These are phyloP conservation scores for Erpobdella octoculata DNA, from an alignment of 2,888 invertebrate genomes.

Conservation along the genomic window DNA sequence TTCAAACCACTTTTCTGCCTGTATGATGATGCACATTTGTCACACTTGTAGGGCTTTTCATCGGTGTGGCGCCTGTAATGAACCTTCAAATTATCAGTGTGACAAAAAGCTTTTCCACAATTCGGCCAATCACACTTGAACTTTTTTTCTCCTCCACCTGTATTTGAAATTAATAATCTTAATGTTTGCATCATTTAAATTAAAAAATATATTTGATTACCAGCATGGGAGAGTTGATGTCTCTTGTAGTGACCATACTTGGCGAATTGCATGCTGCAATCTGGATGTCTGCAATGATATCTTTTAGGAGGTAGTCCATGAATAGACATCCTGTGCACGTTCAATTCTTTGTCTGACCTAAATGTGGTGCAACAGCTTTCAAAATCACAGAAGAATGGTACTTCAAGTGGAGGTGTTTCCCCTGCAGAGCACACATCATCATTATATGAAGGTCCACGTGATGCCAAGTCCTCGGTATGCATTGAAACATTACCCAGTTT, in stretches of 20 bases:
- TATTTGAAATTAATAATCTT: not conserved
- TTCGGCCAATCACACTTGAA: constrained; percentile 46
- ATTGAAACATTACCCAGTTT: not conserved
- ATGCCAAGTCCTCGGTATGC: constrained; percentile 1
- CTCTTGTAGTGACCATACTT: constrained; percentile 48
- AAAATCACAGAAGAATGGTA: constrained; percentile 29
- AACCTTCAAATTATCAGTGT: constrained; percentile 47
- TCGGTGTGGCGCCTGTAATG: constrained; percentile 41
- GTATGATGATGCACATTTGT: constrained; percentile 48
- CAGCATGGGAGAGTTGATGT: constrained; percentile 49
- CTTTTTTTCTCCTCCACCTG: constrained; percentile 45
- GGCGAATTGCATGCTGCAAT: constrained; percentile 48
- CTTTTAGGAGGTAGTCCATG: constrained; percentile 29
- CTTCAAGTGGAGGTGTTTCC: constrained; percentile 14
- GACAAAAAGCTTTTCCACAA: constrained; percentile 49
- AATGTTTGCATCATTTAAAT: not conserved
- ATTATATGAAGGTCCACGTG: not conserved
- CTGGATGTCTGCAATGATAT: constrained; percentile 42
- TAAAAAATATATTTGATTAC: constrained; percentile 36
- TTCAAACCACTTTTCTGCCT: constrained; percentile 48
- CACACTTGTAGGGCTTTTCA: constrained; percentile 49
- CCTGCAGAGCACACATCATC: not conserved
- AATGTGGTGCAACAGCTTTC: constrained; percentile 31
- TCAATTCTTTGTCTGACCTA: constrained; percentile 28
- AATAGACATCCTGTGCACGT: constrained; percentile 24